Evolutionary conservation across 2,888 invertebrate genomes (phyloP), one percentile per base, ranked within the genome.

Genomic region (Aromia moschata): DNA sequence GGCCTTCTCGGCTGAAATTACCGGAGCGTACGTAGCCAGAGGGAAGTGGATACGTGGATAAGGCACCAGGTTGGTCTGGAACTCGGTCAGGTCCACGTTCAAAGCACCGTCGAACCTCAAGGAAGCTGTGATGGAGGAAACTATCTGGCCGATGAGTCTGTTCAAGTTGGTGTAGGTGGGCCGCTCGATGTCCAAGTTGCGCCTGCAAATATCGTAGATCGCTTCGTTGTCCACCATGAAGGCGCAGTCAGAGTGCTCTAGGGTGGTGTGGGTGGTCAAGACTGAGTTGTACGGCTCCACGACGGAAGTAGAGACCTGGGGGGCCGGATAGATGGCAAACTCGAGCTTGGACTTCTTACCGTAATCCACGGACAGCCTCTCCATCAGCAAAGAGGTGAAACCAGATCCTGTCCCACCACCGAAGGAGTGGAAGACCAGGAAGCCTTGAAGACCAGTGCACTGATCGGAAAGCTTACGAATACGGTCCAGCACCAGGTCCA

Each of bases 261-360:
- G 82, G 58, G 96, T 96, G 51, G 96, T 96, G 84, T 97, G 96
- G 57, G 96, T 96, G 76, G 96, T 96, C 74, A 96, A 84, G 78
- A 96, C 95, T 0, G 96, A 94, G 84, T 96, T 97, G 89, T 96
- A 96, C 17, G 96, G 96, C 80, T 97, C 96, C 11, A 97, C 96
- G 36, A 92, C 92, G 56, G 92, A 92, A 31, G 92, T 92, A 68
- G 92, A 92, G 31, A 92, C 89, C 80, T 91, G 89, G 5, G 96
- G 96, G 33, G 96, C 96, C 52, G 96, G 96, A 82, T 97, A 96
- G 81, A 96, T 94, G 71, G 96, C 93, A 83, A 96, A 96, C 83
- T 94, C 94, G 74, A 96, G 84, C 81, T 96, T 96, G 65, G 93
- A 93, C 84, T 96, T 96, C 86, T 96, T 96, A 74, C 95, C 95